phyloP scores from a whole-genome alignment of 2,797 vertebrate genomes.

The Passerculus sandwichensis region DNA sequence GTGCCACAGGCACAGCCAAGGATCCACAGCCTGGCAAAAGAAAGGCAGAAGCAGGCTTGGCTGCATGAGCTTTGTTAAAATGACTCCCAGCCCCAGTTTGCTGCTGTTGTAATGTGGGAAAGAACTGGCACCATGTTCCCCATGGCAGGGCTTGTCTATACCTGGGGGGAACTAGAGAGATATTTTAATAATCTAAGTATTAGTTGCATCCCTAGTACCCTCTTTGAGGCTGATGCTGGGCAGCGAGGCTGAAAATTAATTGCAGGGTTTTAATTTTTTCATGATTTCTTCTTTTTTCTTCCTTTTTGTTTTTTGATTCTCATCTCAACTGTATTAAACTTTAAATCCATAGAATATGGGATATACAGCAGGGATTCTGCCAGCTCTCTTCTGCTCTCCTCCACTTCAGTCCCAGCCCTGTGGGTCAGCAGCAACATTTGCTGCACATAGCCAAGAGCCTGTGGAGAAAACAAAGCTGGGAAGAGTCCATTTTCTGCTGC shows the following conservation, averaged over 20 bases:
- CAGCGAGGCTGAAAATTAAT: conserved; percentile 30
- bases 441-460: background rate
- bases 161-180: background rate
- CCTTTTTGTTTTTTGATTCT: background rate
- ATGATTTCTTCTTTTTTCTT: background rate
- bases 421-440: background rate
- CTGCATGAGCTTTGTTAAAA: background rate
- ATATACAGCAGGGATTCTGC: background rate
- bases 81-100: background rate
- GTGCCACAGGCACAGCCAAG: background rate
- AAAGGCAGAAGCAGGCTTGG: background rate
- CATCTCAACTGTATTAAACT: background rate
- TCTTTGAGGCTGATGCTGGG: background rate
- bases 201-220: background rate
- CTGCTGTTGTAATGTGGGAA: accelerated
- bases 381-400: background rate
- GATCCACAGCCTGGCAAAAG: accelerated
- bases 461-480: background rate
- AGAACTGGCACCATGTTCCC: background rate
- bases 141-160: background rate
- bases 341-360: background rate
- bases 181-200: background rate
- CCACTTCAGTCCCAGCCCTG: background rate
- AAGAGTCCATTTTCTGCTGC: background rate
- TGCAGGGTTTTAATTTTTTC: background rate